phyloP scores from a whole-genome alignment of 92 coral and sea anemone genomes.

The Porites rus region DNA sequence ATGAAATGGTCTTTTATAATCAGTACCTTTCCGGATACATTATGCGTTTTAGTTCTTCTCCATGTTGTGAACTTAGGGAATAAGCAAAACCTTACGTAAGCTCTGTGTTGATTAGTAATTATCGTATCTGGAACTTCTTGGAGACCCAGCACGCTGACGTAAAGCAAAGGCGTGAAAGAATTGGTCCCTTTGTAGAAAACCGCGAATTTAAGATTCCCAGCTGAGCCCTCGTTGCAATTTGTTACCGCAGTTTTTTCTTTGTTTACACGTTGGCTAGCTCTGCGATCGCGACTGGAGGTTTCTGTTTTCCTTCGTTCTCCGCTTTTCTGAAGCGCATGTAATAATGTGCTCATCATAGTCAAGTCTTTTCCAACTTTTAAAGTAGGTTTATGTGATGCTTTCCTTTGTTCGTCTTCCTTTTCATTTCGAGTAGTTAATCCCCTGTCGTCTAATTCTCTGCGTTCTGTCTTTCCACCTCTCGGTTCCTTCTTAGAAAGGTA shows the following conservation, averaged over 20 bases:
- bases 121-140: slow-evolving; percentile 25
- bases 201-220: slow-evolving; percentile 71
- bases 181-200: slow-evolving; percentile 61
- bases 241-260: neutral
- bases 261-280: neutral
- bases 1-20: slow-evolving; percentile 74
- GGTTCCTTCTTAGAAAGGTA: neutral
- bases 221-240: neutral
- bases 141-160: slow-evolving; percentile 65
- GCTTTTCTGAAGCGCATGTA: slow-evolving; percentile 66
- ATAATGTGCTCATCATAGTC: slow-evolving; percentile 46
- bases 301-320: slow-evolving; percentile 18
- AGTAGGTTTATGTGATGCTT: slow-evolving; percentile 6
- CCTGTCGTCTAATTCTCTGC: neutral
- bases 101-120: slow-evolving; percentile 21
- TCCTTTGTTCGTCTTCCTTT: neutral
- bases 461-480: neutral
- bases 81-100: slow-evolving; percentile 62
- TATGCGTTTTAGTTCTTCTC: slow-evolving; percentile 61
- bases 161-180: slow-evolving; percentile 59
- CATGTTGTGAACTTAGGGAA: slow-evolving; percentile 61
- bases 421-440: neutral
- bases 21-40: slow-evolving; percentile 12
- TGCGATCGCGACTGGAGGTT: neutral
- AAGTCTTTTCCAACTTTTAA: slow-evolving; percentile 65